Evolutionary conservation across 2,888 invertebrate species (phyloP), one percentile per base, ranked within the genome.

Genomic region (Cremastinae sp.): DNA sequence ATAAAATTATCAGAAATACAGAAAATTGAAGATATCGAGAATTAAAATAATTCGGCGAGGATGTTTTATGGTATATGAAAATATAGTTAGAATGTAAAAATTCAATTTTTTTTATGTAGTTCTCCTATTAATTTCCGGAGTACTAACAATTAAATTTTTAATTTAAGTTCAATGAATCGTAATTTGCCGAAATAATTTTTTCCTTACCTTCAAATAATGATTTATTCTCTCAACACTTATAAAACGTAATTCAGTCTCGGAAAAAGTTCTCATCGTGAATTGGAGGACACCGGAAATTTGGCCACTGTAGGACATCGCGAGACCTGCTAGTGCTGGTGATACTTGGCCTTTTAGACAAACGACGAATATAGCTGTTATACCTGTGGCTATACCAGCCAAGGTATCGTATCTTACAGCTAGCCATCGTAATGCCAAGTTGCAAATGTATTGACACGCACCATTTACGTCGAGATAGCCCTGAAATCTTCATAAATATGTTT

Each of bases 221-320:
- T 83, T 84, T 45, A 92, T 90, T 75, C 91, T 85, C 80, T 92
- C 91, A 0, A 92, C 90, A 37, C 91, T 90, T 39, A 90, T 90
- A 76, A 92, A 91, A 37, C 90, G 88, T 4, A 90, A 86, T 84
- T 92, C 91, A 1, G 90, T 87, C 81, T 92, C 91, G 1, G 91
- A 89, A 70, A 90, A 87, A 68, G 91, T 81, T 78, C 91, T 86
- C 3, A 91, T 89, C 0, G 92, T 90, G 75, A 90, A 92, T 83
- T 92, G 92, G 80, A 93, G 91, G 28, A 92, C 89, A n/a, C 92
- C 92, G 41, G 91, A 91, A 80, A 93, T 90, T 89, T 93, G 91
- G 7, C 92, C 89, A 20, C 93, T 90, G 80, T 93, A 93, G 0
- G 92, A 90, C 77, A 94, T 86, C 0, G 93, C 93, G 74, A 94